Conservation (phyloP, 2,797 vertebrate species). For the Octomys mimax region DNA sequence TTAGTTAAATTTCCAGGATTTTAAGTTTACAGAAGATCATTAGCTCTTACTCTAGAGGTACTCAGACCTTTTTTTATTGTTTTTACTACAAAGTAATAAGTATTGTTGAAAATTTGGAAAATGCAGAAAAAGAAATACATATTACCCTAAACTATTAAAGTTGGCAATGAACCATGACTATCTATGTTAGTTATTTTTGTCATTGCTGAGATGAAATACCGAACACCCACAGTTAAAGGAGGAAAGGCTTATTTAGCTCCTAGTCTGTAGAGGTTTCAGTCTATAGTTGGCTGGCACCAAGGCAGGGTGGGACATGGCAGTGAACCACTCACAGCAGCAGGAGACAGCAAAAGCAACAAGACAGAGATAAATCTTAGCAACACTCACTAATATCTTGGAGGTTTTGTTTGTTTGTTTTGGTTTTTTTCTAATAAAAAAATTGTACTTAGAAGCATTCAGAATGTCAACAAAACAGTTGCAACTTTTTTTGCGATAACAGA, state of each 20-base stretch:
- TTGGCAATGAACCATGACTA: background rate
- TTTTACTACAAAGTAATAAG: conserved; percentile 36
- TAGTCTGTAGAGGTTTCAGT: background rate
- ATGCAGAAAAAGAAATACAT: conserved; percentile 38
- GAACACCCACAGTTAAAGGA: background rate
- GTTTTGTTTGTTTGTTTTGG: too few relatives aligned
- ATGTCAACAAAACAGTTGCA: too few relatives aligned
- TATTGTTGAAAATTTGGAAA: conserved; percentile 6
- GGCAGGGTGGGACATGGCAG: background rate
- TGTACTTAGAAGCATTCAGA: too few relatives aligned
- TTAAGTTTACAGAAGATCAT: background rate
- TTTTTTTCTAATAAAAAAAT: too few relatives aligned
- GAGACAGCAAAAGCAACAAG: background rate
- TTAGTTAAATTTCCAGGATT: background rate
- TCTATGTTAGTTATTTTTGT: background rate
- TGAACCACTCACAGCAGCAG: too few relatives aligned
- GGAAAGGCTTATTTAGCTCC: background rate
- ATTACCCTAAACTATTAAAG: background rate
- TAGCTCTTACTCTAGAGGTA: background rate
- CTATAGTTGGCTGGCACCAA: background rate
- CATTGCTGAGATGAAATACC: background rate
- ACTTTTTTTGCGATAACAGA: too few relatives aligned
- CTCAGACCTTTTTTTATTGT: background rate
- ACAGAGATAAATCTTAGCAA: background rate
- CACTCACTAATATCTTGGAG: background rate